Evolutionary conservation across 2,888 invertebrate species (phyloP).

Genomic region (Melipona beecheii): DNA sequence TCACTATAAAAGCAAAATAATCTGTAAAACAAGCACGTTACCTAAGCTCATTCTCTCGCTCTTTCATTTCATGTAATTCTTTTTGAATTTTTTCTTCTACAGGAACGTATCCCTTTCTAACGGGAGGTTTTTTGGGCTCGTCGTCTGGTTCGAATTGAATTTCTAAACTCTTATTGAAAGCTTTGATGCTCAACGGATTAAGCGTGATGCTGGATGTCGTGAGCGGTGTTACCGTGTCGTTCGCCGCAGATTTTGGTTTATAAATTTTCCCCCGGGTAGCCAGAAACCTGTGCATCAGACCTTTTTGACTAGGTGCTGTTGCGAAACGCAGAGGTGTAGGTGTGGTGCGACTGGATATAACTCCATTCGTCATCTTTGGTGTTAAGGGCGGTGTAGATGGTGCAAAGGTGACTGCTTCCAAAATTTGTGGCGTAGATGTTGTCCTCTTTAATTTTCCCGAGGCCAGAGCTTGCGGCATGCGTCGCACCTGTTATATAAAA

Average conservation of each 20-base stretch:
- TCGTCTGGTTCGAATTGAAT: constrained; percentile 72
- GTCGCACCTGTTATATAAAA: constrained; percentile 71
- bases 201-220: constrained; percentile 72
- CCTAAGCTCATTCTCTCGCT: constrained; percentile 92
- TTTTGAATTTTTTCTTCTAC: constrained; percentile 95
- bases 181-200: constrained; percentile 76
- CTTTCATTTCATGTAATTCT: constrained; percentile 93
- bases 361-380: constrained; percentile 81
- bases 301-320: constrained; percentile 89
- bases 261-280: constrained; percentile 90
- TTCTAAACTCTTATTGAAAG: constrained; percentile 74
- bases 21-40: constrained; percentile 64
- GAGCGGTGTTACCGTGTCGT: constrained; percentile 67
- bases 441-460: constrained; percentile 80
- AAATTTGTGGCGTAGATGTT: constrained; percentile 80
- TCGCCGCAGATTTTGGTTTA: constrained; percentile 69
- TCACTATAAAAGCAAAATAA: not conserved
- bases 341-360: constrained; percentile 77
- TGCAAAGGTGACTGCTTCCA: constrained; percentile 72
- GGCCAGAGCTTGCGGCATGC: constrained; percentile 79
- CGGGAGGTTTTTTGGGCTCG: constrained; percentile 83
- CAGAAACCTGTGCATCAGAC: constrained; percentile 92
- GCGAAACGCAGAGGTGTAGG: constrained; percentile 85
- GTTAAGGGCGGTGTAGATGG: constrained; percentile 66
- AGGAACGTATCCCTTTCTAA: constrained; percentile 91